Evolutionary conservation across 1,140 invertebrate species (phyloP).

Genomic region (Copidosoma floridanum): DNA sequence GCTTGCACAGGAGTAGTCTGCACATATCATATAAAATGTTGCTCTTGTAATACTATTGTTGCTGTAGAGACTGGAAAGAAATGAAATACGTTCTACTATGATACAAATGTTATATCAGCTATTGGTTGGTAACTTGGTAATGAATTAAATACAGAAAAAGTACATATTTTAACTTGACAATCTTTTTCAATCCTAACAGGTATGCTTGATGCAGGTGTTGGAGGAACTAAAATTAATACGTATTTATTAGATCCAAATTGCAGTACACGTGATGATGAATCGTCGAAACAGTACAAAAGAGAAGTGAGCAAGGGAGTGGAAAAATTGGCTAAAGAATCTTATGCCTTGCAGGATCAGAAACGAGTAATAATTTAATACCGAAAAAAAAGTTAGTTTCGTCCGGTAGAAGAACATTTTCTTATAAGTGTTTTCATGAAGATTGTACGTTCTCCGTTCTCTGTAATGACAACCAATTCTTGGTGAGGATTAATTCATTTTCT

Average conservation of each 20-base stretch:
- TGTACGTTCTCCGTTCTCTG: background rate
- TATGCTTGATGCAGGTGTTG: conserved; percentile 5
- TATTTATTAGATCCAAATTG: background rate
- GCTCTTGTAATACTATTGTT: background rate
- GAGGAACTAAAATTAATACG: background rate
- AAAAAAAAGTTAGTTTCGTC: background rate
- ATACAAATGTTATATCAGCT: background rate
- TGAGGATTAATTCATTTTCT: background rate
- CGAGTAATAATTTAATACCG: background rate
- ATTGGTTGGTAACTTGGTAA: background rate
- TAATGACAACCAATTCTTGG: background rate
- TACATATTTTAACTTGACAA: background rate
- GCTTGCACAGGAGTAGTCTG: background rate
- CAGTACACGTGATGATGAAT: background rate
- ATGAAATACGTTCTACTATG: background rate
- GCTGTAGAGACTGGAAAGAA: background rate
- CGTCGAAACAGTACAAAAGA: background rate
- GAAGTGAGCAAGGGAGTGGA: background rate
- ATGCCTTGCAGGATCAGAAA: background rate
- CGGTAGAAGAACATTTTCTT: background rate
- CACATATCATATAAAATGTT: background rate
- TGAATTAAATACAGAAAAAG: background rate
- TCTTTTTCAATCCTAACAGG: background rate
- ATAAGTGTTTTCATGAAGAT: background rate
- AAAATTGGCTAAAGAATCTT: background rate